Evolutionary conservation across 2,797 vertebrate species (phyloP).

Genomic region (Vireo griseus): DNA sequence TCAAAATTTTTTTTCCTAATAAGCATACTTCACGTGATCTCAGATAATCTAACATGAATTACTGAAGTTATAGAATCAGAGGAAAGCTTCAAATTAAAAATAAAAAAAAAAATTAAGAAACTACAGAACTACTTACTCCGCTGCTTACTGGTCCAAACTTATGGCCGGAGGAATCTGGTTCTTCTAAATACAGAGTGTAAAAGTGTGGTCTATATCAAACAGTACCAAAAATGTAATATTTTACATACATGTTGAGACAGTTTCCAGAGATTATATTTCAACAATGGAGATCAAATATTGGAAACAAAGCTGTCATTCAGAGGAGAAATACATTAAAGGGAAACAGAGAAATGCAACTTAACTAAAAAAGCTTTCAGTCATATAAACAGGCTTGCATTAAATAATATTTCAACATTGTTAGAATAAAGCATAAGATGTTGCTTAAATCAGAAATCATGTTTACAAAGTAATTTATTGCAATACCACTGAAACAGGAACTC

Average conservation of each 20-base stretch:
- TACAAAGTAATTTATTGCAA: neutral
- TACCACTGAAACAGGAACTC: neutral
- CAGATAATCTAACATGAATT: neutral
- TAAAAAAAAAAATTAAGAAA: neutral
- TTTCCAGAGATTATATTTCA: constrained; percentile 66
- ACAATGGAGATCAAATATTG: constrained; percentile 37
- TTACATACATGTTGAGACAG: constrained; percentile 73
- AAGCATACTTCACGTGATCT: neutral
- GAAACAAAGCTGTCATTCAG: neutral
- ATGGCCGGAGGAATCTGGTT: constrained; percentile 94
- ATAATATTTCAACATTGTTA: neutral
- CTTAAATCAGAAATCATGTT: neutral
- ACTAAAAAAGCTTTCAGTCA: neutral
- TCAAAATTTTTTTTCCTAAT: neutral
- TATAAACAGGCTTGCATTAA: neutral
- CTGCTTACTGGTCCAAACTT: constrained; percentile 87
- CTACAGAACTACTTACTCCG: constrained; percentile 82
- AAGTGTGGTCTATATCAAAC: constrained; percentile 94
- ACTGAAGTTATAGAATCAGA: neutral
- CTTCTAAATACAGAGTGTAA: constrained; percentile 95
- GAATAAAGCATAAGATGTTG: neutral
- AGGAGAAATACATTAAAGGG: neutral
- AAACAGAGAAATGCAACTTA: neutral
- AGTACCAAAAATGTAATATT: constrained; percentile 82
- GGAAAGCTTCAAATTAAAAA: neutral